Evolutionary conservation across 1,140 invertebrate genomes (phyloP).

Genomic region (Cydia amplana): DNA sequence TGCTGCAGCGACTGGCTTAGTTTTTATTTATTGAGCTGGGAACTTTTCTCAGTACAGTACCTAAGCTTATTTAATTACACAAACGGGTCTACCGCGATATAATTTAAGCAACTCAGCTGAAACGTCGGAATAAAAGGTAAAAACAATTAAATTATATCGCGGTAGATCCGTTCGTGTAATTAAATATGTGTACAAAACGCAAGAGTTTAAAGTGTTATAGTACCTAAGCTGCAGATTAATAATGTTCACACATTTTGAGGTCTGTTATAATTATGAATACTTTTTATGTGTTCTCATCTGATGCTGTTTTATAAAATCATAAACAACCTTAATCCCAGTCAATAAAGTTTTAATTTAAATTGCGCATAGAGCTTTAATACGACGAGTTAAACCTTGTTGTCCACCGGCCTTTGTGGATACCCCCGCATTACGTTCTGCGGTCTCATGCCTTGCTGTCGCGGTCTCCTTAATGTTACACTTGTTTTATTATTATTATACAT

Average conservation of each 20-base stretch:
- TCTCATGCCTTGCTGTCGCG: constrained; percentile 5
- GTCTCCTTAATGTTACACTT: constrained; percentile 26
- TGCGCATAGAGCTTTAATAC: not conserved
- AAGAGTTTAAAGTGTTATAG: too few relatives aligned
- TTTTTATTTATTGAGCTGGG: too few relatives aligned
- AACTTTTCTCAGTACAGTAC: too few relatives aligned
- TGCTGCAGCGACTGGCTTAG: too few relatives aligned
- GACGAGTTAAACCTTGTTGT: not conserved
- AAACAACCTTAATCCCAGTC: not conserved
- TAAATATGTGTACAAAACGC: too few relatives aligned
- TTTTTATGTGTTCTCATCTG: not conserved
- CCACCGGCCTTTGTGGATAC: constrained; percentile 4
- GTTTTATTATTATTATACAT: constrained; percentile 20
- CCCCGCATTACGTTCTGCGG: not conserved
- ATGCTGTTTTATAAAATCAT: not conserved
- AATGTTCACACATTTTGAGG: not conserved
- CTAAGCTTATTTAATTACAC: too few relatives aligned
- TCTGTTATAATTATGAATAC: not conserved
- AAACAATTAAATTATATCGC: too few relatives aligned
- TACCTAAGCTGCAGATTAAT: too few relatives aligned
- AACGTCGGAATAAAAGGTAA: too few relatives aligned
- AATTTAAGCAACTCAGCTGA: too few relatives aligned
- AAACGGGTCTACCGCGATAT: too few relatives aligned
- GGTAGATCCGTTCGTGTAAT: too few relatives aligned
- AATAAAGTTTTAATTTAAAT: not conserved